Evolutionary conservation across 2,113 vertebrate species (phyloP).

Genomic region (Turdus rufiventris): DNA sequence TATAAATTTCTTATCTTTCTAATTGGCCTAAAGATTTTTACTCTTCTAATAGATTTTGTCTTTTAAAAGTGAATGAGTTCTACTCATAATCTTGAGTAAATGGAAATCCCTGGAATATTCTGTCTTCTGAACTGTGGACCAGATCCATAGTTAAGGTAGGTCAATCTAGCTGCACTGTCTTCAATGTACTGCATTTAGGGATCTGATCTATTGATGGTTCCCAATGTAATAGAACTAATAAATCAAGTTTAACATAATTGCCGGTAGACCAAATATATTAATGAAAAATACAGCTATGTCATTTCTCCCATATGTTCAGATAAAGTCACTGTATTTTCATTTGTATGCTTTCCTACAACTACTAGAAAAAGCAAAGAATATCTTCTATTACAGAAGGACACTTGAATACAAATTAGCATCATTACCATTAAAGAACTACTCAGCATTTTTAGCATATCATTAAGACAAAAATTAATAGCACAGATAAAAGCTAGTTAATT

Average conservation of each 20-base stretch:
- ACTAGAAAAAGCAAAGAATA: not conserved
- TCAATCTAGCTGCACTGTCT: not conserved
- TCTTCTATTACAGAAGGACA: not conserved
- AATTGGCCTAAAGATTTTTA: not conserved
- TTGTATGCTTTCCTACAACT: not conserved
- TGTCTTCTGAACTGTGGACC: not conserved
- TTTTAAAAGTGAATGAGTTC: not conserved
- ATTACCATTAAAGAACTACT: not conserved
- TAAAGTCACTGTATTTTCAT: not conserved
- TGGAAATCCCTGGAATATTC: not conserved
- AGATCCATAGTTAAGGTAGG: not conserved
- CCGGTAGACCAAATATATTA: not conserved
- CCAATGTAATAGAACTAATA: not conserved
- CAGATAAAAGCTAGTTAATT: not conserved
- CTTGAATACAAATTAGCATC: not conserved
- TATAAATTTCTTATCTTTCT: not conserved
- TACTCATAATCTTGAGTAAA: not conserved
- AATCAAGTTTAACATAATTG: not conserved
- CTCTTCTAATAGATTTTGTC: not conserved
- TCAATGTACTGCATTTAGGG: not conserved
- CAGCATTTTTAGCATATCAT: slow-evolving; percentile 6
- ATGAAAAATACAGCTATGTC: not conserved
- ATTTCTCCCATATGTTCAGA: not conserved
- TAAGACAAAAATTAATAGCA: slow-evolving; percentile 1
- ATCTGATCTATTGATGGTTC: not conserved